phyloP scores from a whole-genome alignment of 2,888 invertebrate species.

The Megaustenia siamemsis region DNA sequence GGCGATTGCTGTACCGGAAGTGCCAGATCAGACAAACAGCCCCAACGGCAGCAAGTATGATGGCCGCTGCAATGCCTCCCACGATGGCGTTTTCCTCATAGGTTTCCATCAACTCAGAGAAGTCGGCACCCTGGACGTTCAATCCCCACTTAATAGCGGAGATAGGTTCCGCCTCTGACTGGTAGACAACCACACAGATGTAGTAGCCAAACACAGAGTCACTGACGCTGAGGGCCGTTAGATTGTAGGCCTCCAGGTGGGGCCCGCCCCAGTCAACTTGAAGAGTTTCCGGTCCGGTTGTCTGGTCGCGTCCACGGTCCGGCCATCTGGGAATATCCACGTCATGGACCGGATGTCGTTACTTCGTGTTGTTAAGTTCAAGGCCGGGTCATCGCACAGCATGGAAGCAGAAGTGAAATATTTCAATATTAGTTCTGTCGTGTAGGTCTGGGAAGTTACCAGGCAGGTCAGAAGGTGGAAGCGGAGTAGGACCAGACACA shows the following conservation, averaged over 20 bases:
- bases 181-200: constrained; percentile 56
- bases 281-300: constrained; percentile 6
- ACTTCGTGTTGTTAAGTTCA: constrained; percentile 5
- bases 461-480: neutral
- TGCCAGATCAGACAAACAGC: constrained; percentile 66
- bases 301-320: neutral
- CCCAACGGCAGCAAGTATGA: constrained; percentile 62
- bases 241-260: constrained; percentile 20
- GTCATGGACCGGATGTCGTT: constrained; percentile 9
- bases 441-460: neutral
- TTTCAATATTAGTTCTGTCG: neutral
- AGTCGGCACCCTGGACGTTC: constrained; percentile 70
- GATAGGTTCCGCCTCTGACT: constrained; percentile 30
- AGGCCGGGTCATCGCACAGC: constrained; percentile 34
- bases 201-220: constrained; percentile 60
- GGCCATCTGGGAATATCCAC: constrained; percentile 44
- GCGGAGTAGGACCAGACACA: neutral
- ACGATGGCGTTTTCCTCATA: constrained; percentile 68
- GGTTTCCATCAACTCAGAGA: constrained; percentile 62
- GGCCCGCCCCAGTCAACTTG: neutral
- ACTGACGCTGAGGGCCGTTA: constrained; percentile 37
- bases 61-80: constrained; percentile 71
- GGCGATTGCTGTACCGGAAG: constrained; percentile 61
- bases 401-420: constrained; percentile 31
- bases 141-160: constrained; percentile 62